Conservation (phyloP, 23 tunicate genomes). For the Diplosoma virens region DNA sequence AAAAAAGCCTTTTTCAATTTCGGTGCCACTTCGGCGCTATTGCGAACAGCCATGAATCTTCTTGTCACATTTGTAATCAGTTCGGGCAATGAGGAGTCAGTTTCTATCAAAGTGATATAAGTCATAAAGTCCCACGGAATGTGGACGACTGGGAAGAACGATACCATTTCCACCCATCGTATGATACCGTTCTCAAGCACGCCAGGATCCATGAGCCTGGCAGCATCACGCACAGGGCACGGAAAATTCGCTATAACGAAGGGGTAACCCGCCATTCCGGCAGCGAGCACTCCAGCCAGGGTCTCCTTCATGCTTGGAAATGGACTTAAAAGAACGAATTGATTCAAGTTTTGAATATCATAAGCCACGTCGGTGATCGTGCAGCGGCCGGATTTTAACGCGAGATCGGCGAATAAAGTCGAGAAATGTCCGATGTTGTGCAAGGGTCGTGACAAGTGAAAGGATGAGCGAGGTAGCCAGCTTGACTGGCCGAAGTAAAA, state of each 20-base stretch:
- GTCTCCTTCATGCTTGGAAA: slow-evolving; percentile 28
- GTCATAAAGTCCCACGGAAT: slow-evolving; percentile 59
- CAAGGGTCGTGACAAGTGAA: slow-evolving; percentile 10
- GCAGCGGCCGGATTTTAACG: slow-evolving; percentile 16
- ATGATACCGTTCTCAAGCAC: slow-evolving; percentile 27
- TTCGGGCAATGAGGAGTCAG: neutral
- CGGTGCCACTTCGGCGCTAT: slow-evolving; percentile 13
- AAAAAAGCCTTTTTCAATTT: slow-evolving; percentile 28
- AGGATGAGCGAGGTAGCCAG: slow-evolving; percentile 50
- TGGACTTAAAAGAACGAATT: slow-evolving; percentile 54
- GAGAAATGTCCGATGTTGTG: slow-evolving; percentile 57
- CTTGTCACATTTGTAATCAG: slow-evolving; percentile 23
- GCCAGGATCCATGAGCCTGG: slow-evolving; percentile 2
- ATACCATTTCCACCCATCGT: slow-evolving; percentile 59
- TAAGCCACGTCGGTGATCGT: slow-evolving; percentile 69
- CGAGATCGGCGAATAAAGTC: slow-evolving; percentile 47
- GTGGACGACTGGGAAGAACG: slow-evolving; percentile 74
- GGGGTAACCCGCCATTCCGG: slow-evolving; percentile 71
- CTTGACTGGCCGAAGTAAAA: slow-evolving; percentile 56
- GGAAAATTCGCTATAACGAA: slow-evolving; percentile 64
- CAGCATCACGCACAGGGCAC: slow-evolving; percentile 28
- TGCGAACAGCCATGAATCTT: slow-evolving; percentile 30
- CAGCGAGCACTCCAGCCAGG: slow-evolving; percentile 40
- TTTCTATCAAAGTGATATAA: neutral
- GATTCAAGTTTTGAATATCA: slow-evolving; percentile 44